phyloP scores from a whole-genome alignment of 2,797 vertebrate species.

The Apogon talboti region DNA sequence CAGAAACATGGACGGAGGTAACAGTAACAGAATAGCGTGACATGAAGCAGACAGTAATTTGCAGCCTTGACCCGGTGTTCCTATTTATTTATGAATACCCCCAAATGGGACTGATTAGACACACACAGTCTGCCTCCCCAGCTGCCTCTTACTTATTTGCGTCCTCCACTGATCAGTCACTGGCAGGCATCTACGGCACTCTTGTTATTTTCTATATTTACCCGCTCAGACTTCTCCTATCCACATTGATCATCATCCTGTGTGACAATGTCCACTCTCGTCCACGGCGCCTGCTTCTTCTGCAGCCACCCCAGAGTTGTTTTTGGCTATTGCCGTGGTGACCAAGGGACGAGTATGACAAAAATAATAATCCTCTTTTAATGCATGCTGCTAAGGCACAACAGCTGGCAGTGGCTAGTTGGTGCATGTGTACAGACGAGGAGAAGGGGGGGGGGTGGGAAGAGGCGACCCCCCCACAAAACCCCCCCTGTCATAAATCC shows the following conservation, averaged over 20 bases:
- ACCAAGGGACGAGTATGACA: slow-evolving; percentile 53
- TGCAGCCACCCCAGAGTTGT: slow-evolving; percentile 48
- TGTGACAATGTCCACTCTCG: slow-evolving; percentile 53
- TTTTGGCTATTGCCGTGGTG: slow-evolving; percentile 63
- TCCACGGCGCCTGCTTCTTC: slow-evolving; percentile 33
- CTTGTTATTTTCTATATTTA: slow-evolving; percentile 81
- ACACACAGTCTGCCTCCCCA: slow-evolving; percentile 58
- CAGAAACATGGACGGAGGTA: slow-evolving; percentile 18
- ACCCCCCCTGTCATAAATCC: slow-evolving; percentile 25
- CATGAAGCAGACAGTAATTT: slow-evolving; percentile 45
- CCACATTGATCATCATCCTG: slow-evolving; percentile 68
- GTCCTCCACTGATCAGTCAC: slow-evolving; percentile 61
- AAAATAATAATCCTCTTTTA: slow-evolving; percentile 79
- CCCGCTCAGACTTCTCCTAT: slow-evolving; percentile 59
- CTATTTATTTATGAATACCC: slow-evolving; percentile 68
- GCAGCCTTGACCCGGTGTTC: slow-evolving; percentile 56
- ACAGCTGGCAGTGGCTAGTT: slow-evolving; percentile 65
- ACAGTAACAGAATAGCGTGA: slow-evolving; percentile 15
- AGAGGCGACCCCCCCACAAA: neutral
- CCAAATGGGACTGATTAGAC: slow-evolving; percentile 56
- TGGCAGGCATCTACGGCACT: slow-evolving; percentile 73
- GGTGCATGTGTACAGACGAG: slow-evolving; percentile 15
- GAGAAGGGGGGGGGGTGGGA: slow-evolving; percentile 8
- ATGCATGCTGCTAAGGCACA: slow-evolving; percentile 54
- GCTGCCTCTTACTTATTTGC: slow-evolving; percentile 75